phyloP scores from a whole-genome alignment of 2,888 invertebrate genomes.

The Drosophila maculinotata region DNA sequence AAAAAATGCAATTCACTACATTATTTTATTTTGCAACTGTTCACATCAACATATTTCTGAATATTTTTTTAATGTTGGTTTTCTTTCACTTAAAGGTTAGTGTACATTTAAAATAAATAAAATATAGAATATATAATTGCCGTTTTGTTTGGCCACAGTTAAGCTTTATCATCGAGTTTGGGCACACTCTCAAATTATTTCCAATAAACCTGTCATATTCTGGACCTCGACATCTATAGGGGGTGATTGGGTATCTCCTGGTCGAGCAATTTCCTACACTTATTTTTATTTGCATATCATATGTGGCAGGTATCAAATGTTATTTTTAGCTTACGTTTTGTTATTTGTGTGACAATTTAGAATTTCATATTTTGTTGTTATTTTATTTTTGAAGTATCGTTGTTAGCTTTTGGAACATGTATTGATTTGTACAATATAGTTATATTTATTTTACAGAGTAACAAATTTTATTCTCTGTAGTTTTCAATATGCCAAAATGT shows the following conservation, averaged over 20 bases:
- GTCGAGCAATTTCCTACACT: neutral
- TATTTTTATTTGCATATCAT: conserved; percentile 19
- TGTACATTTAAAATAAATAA: no score
- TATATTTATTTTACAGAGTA: conserved; percentile 12
- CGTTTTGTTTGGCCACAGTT: no score
- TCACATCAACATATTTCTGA: no score
- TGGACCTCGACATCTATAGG: no score
- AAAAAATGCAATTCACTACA: no score
- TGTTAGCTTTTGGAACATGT: conserved; percentile 13
- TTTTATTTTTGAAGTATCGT: neutral
- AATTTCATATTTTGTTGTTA: conserved; percentile 18
- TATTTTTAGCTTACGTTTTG: conserved; percentile 13
- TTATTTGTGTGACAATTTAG: conserved; percentile 27
- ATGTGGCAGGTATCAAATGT: conserved; percentile 7
- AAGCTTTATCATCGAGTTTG: no score
- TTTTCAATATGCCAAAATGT: conserved; percentile 11
- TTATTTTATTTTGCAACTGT: neutral
- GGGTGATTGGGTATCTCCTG: neutral
- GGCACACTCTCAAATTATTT: no score
- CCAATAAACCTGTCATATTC: no score
- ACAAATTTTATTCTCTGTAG: neutral
- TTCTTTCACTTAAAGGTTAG: neutral
- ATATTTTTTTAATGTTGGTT: no score
- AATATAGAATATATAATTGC: no score
- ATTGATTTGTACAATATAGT: conserved; percentile 18